Base-by-base conservation (phyloP, 2,888 invertebrate species). In the Acrobasis suavella region DNA sequence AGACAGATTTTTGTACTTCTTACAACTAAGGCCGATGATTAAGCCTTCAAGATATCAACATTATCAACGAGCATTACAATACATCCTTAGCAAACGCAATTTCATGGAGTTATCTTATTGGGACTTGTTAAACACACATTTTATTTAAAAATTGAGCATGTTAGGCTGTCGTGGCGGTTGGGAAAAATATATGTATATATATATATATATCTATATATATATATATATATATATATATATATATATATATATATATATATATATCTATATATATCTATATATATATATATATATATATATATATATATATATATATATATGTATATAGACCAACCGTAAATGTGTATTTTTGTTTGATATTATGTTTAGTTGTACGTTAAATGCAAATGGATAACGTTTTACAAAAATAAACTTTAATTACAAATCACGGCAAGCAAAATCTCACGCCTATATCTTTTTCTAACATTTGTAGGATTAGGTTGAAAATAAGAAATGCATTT, bases 401-500 rank as follows among this genome's bases (percentile, higher is more conserved):
- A 16, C 16, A 55, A 55, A 55, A 38, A 39, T 55, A 55, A 55
- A 55, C 37, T 38, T 38, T 38, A 9, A 32, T 32, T 12, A 14
- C 22, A 14, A n/a, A 10, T 52, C 38, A 22, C 50, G 10, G 12
- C 17, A 50, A 10, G 50, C 50, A 54, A 32, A 54, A 22, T 22
- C 8, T 54, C 32, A 22, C 32, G 37, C 12, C 1, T 54, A 15
- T 15, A 15, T n/a, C 54, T 37, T 32, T 14, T 15, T 10, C 32
- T 46, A 46, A 52, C n/a, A 38, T 38, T 15, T 54, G 37, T 37
- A 15, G 38, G 37, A 32, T 32, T 49, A 16, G 38, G 38, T 10
- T 15, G 50, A 38, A 50, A 58, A 32, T 58, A 9, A 32, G 38
- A 51, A 60, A 58, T 49, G 39, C 16, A 51, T 51, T 39, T 72